phyloP scores from a whole-genome alignment of 2,113 vertebrate species.

The Caloenas nicobarica region DNA sequence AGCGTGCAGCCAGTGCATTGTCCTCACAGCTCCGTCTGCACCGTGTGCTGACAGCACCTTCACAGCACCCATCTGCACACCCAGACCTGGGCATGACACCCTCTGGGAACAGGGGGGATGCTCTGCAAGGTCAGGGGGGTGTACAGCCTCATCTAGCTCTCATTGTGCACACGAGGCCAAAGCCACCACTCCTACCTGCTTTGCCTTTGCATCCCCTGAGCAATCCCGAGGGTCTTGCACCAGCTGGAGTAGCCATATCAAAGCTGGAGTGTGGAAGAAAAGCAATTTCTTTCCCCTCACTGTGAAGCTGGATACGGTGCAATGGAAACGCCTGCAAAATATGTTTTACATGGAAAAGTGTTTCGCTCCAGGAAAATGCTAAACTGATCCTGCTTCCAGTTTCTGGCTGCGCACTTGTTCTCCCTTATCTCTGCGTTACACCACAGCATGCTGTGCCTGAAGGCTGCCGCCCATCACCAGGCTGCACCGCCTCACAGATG shows the following conservation, averaged over 20 bases:
- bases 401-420: not conserved
- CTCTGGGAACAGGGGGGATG: not conserved
- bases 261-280: not conserved
- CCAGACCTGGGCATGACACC: fast-evolving
- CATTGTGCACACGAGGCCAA: not conserved
- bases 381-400: not conserved
- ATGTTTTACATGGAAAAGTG: not conserved
- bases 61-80: not conserved
- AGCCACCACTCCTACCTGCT: not conserved
- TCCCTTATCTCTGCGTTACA: not conserved
- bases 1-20: fast-evolving
- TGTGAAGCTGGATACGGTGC: fast-evolving
- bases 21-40: not conserved
- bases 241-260: not conserved
- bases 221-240: not conserved
- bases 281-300: not conserved
- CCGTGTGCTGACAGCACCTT: not conserved
- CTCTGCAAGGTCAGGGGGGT: not conserved
- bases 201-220: not conserved
- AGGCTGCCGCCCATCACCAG: not conserved
- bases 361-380: not conserved
- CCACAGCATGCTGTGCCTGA: fast-evolving
- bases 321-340: not conserved
- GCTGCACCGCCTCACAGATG: fast-evolving
- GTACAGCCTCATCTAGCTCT: not conserved